Evolutionary conservation across 2,797 vertebrate species (phyloP), one percentile per base, ranked within the genome.

Genomic region (Halcyon leucocephala): DNA sequence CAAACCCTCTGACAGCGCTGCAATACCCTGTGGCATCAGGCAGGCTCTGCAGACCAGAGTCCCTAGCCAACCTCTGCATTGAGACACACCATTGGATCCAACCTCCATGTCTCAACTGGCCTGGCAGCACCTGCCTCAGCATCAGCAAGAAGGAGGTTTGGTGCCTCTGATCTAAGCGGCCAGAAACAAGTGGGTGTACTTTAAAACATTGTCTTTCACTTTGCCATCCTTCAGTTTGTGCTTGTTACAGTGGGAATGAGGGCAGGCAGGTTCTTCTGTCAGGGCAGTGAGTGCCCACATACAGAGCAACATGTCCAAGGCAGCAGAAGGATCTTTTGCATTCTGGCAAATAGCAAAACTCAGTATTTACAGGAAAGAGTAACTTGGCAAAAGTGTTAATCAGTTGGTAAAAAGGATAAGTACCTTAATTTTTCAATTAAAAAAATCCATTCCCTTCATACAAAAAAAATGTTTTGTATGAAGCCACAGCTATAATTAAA

Each of bases 21-120:
- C 1, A 0, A 16, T 14, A 35, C 10, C 26, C 15, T 4, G 0
- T 0, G 3, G 37, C 26, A 44, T 14, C 82, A 52, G 3, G 0
- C 31, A 66, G 73, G 20, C n/a, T 41, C 29, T 31, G 28, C 60
- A 77, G 60, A 42, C 10, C 81, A 46, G 57, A 51, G 64, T 29
- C 57, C 54, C 0, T 0, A 84, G 48, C 10, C 13, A 4, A 6
- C 2, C 72, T 17, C 42, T 1, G 3, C 3, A 0, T 42, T 3
- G 3, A 12, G 22, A 44, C 42, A 71, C 19, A 6, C 10, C 14
- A 3, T 16, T 16, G 3, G 9, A 28, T 2, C 2, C 24, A 5
- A 66, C 7, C 48, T 14, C 31, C 2, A 0, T 8, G 15, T 33
- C 62, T 60, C 7, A 4, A 17, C 28, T 10, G 28, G 42, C 76